Evolutionary conservation across 2,888 invertebrate species (phyloP).

Genomic region (Euproctis similis): DNA sequence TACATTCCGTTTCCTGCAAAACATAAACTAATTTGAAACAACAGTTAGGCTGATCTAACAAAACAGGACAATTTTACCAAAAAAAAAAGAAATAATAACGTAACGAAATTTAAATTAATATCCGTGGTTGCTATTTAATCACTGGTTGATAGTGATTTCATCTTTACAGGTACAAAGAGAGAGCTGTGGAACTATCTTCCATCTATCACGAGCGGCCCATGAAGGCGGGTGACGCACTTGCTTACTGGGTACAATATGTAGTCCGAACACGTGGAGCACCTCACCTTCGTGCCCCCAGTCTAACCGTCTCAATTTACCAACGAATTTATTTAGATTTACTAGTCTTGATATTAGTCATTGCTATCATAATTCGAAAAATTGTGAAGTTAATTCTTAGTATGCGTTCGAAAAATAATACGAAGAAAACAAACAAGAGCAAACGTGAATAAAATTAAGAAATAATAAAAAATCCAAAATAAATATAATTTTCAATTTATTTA

Average conservation of each 20-base stretch:
- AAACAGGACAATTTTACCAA: no score
- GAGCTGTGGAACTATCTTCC: conserved; percentile 31
- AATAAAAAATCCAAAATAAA: no score
- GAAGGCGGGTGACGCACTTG: conserved; percentile 74
- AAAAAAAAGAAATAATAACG: no score
- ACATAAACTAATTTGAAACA: no score
- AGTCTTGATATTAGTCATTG: conserved; percentile 14
- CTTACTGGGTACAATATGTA: conserved; percentile 82
- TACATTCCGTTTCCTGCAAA: no score
- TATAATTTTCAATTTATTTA: no score
- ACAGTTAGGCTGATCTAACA: no score
- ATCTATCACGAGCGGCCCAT: conserved; percentile 59
- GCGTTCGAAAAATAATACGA: background rate
- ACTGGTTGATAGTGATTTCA: no score
- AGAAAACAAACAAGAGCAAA: conserved; percentile 2
- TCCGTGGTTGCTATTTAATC: no score
- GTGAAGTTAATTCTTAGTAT: background rate
- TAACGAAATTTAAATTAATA: no score
- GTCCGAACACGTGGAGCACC: conserved; percentile 73
- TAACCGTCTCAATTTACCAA: conserved; percentile 36
- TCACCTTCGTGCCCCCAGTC: conserved; percentile 48
- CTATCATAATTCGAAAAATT: background rate
- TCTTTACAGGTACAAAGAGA: conserved; percentile 33
- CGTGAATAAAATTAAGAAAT: background rate
- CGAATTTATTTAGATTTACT: conserved; percentile 44